These are phyloP conservation scores for Drosophila prolongata DNA, from an alignment of 2,888 invertebrate species.

Conservation along the genomic window DNA sequence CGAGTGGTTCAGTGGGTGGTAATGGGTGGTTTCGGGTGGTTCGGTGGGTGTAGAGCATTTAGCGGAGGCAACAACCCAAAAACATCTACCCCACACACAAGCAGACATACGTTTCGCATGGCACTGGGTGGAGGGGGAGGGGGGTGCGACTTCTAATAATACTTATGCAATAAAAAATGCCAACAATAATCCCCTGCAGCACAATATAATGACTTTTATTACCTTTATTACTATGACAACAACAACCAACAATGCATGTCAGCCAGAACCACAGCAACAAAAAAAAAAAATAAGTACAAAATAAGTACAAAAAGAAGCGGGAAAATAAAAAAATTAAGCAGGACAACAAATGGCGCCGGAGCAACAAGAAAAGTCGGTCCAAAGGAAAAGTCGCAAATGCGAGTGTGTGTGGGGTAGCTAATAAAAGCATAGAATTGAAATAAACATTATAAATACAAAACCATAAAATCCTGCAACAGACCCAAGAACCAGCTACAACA, in stretches of 20 bases:
- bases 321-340: conserved; percentile 35
- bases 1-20: conserved; percentile 20
- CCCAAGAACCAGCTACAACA: conserved; percentile 20
- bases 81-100: conserved; percentile 29
- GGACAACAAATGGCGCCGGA: conserved; percentile 27
- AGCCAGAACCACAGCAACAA: conserved; percentile 16
- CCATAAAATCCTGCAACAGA: conserved; percentile 61
- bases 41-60: conserved; percentile 11
- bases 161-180: conserved; percentile 57
- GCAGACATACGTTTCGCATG: conserved; percentile 8
- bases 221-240: conserved; percentile 72
- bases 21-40: not conserved
- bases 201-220: conserved; percentile 80
- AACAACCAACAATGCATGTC: conserved; percentile 62
- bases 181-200: conserved; percentile 76
- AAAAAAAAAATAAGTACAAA: conserved; percentile 11
- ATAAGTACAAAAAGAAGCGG: conserved; percentile 12
- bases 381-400: conserved; percentile 14
- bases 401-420: conserved; percentile 48
- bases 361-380: conserved; percentile 19
- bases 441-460: conserved; percentile 78
- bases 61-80: conserved; percentile 37
- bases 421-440: conserved; percentile 74
- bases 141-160: conserved; percentile 56
- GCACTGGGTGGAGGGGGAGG: not conserved